Percentiles rank a stretch among this genome's conserved stretches.
Evolutionary conservation across 2,888 invertebrate genomes (phyloP).

Genomic region (Kryphioiulus occultus): DNA sequence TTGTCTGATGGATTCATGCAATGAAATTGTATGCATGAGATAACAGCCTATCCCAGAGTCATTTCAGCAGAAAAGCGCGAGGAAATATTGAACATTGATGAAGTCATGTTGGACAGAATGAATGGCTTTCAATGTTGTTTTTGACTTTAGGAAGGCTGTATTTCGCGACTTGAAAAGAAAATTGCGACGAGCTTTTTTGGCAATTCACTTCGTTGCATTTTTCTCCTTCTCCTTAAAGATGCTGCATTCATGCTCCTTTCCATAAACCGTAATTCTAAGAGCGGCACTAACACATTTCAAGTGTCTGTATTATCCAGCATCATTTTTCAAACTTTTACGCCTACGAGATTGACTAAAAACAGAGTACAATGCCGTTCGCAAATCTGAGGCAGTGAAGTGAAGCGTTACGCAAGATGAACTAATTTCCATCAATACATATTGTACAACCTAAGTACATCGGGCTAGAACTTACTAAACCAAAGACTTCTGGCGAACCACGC

Average conservation of each 20-base stretch:
- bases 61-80: slow-evolving; percentile 37
- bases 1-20: not conserved
- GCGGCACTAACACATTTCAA: slow-evolving; percentile 21
- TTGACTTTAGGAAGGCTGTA: slow-evolving; percentile 12
- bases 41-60: not conserved
- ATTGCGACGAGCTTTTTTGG: not conserved
- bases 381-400: not conserved
- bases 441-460: not conserved
- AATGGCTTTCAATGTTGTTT: slow-evolving; percentile 28
- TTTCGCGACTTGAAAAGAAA: not conserved
- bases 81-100: slow-evolving; percentile 33
- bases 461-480: not conserved
- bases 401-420: not conserved
- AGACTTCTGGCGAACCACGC: not conserved
- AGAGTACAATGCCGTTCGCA: not conserved
- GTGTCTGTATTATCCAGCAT: not conserved
- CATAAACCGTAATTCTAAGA: slow-evolving; percentile 1
- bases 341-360: not conserved
- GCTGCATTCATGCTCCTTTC: not conserved
- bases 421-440: not conserved
- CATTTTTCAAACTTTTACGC: slow-evolving; percentile 7
- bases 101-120: slow-evolving; percentile 42
- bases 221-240: not conserved
- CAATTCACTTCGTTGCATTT: not conserved
- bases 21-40: slow-evolving; percentile 26